Evolutionary conservation across 2,113 vertebrate species (phyloP).

Genomic region (Naja naja): DNA sequence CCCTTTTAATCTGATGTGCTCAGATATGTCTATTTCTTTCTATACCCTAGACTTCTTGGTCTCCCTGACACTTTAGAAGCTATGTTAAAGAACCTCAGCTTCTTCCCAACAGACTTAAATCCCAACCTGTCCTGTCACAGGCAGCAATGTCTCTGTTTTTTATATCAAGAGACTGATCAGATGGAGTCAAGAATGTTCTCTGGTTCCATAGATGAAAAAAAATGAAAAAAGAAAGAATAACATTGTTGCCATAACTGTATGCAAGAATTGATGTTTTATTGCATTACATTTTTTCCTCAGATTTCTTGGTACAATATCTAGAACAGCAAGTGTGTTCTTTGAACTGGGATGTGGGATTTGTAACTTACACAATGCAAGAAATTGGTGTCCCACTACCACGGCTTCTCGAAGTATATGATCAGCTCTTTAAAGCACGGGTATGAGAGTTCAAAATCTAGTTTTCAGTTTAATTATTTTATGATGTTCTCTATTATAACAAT

Average conservation of each 20-base stretch:
- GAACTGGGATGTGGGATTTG: conserved; percentile 92
- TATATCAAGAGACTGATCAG: not conserved
- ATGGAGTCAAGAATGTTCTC: not conserved
- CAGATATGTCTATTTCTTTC: not conserved
- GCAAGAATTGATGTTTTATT: conserved; percentile 2
- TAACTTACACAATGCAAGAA: conserved; percentile 91
- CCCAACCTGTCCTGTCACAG: not conserved
- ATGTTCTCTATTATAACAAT: not conserved
- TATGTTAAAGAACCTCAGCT: not conserved
- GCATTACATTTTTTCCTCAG: conserved; percentile 60
- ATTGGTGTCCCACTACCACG: conserved; percentile 86
- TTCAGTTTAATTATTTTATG: not conserved
- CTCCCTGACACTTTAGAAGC: not conserved
- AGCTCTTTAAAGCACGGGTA: conserved; percentile 94
- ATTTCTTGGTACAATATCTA: conserved; percentile 91
- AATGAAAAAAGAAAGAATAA: not conserved
- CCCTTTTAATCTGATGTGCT: not conserved
- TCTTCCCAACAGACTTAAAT: not conserved
- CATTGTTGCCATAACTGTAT: not conserved
- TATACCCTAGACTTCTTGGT: not conserved
- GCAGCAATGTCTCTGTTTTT: not conserved
- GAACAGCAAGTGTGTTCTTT: conserved; percentile 92
- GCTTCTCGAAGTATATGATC: conserved; percentile 93
- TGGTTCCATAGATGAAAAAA: not conserved
- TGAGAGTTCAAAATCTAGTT: conserved; percentile 24